Conservation (phyloP, 2,113 vertebrate species). For the Eulemur rufifrons region DNA sequence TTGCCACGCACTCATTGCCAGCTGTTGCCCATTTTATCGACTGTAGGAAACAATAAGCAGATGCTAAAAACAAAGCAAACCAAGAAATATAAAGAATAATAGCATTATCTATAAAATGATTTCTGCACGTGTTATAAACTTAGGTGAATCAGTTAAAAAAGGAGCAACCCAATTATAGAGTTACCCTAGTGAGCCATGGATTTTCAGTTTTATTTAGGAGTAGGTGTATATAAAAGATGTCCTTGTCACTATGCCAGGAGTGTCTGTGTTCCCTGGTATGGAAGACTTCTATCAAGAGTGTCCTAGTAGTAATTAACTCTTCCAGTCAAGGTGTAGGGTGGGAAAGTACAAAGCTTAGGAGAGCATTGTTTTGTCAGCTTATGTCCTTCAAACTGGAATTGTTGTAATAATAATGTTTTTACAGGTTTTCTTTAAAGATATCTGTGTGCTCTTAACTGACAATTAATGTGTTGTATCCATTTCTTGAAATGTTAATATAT, state of each 20-base stretch:
- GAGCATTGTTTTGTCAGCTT: slow-evolving; percentile 63
- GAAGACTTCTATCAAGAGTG: slow-evolving; percentile 27
- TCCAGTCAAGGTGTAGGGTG: slow-evolving; percentile 57
- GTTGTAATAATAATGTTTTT: slow-evolving; percentile 75
- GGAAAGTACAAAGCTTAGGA: slow-evolving; percentile 42
- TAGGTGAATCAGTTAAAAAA: slow-evolving; percentile 43
- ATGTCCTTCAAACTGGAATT: slow-evolving; percentile 78
- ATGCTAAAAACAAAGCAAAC: slow-evolving; percentile 88
- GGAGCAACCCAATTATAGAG: slow-evolving; percentile 29
- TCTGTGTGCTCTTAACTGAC: slow-evolving; percentile 80
- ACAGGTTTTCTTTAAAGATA: slow-evolving; percentile 56
- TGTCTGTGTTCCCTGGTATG: slow-evolving; percentile 42
- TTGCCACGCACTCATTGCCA: slow-evolving; percentile 89
- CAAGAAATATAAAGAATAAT: slow-evolving; percentile 87
- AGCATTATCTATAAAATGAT: slow-evolving; percentile 88
- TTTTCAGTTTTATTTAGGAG: slow-evolving; percentile 55
- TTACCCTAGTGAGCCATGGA: slow-evolving; percentile 73
- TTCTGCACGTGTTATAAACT: slow-evolving; percentile 59
- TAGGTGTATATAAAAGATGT: slow-evolving; percentile 44
- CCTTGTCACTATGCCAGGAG: slow-evolving; percentile 66
- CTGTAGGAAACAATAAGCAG: slow-evolving; percentile 95
- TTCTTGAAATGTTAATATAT: slow-evolving; percentile 82
- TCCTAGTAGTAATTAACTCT: neutral
- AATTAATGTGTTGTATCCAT: slow-evolving; percentile 80
- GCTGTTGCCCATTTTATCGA: slow-evolving; percentile 93